Evolutionary conservation across 2,113 vertebrate species (phyloP).

Genomic region (Origma solitaria): DNA sequence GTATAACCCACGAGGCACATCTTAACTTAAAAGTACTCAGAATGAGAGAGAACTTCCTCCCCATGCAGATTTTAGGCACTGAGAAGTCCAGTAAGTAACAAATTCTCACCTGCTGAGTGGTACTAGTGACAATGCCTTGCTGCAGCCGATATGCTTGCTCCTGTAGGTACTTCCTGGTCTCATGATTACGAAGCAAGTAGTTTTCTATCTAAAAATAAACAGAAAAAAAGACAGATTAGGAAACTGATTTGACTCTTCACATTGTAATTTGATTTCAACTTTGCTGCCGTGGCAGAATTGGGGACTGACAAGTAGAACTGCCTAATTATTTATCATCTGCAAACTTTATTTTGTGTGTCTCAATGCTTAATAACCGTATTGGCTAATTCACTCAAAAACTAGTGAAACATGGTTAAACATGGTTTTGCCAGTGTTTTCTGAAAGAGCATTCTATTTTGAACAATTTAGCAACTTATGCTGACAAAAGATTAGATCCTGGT

Average conservation of each 20-base stretch:
- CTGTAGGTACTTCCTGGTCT: constrained; percentile 92
- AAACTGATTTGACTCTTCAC: not conserved
- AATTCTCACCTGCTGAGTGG: constrained; percentile 88
- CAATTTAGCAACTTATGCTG: not conserved
- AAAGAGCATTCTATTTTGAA: not conserved
- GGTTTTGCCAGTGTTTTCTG: not conserved
- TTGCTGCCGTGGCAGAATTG: not conserved
- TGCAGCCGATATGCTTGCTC: constrained; percentile 95
- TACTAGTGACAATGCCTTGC: constrained; percentile 95
- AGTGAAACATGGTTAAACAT: not conserved
- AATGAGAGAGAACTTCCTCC: not conserved
- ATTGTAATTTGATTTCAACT: not conserved
- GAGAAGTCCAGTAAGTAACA: not conserved
- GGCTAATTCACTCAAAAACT: not conserved
- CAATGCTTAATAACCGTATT: not conserved
- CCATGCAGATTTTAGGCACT: not conserved
- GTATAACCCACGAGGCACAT: rapidly evolving
- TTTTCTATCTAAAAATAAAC: constrained; percentile 86
- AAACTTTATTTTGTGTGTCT: not conserved
- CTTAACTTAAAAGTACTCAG: not conserved
- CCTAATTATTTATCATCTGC: not conserved
- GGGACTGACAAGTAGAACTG: not conserved
- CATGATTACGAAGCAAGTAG: constrained; percentile 93
- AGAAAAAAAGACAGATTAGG: not conserved
- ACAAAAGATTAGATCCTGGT: not conserved